A percentile compares a stretch with the other conserved stretches of the same genome.
phyloP scores from a whole-genome alignment of 2,113 vertebrate genomes.

The Gadus chalcogrammus region DNA sequence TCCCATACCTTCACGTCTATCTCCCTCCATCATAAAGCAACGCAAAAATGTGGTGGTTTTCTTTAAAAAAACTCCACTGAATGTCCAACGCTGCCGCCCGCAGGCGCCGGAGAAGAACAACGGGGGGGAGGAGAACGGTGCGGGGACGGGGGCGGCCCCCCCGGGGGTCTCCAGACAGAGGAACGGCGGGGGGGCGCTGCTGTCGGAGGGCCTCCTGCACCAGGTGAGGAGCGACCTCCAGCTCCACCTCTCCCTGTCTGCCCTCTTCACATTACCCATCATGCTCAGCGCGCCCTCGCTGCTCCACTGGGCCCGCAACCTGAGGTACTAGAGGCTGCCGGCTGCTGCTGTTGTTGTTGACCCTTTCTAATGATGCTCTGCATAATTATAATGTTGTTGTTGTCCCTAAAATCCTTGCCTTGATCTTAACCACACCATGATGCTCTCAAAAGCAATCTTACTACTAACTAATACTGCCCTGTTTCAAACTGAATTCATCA shows the following conservation, averaged over 20 bases:
- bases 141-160: not conserved
- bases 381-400: too few species aligned
- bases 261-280: conserved; percentile 77
- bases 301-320: conserved; percentile 88
- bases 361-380: too few species aligned
- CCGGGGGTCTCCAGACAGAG: conserved; percentile 34
- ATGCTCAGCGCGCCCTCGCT: conserved; percentile 84
- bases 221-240: conserved; percentile 79
- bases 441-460: too few species aligned
- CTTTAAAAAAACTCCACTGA: not conserved
- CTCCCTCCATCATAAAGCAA: too few species aligned
- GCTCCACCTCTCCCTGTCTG: conserved; percentile 81
- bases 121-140: conserved; percentile 54
- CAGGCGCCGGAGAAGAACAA: conserved; percentile 61
- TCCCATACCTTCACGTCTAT: too few species aligned
- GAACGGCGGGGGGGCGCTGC: conserved; percentile 44
- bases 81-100: not conserved
- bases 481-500: too few species aligned
- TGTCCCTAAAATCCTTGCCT: too few species aligned
- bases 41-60: too few species aligned
- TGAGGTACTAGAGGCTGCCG: conserved; percentile 75
- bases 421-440: too few species aligned
- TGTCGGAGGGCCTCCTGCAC: conserved; percentile 53
- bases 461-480: too few species aligned
- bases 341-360: too few species aligned